Evolutionary conservation across 1,140 invertebrate genomes (phyloP), one percentile per base, ranked within the genome.

Genomic region (Adoxophyes honmai): DNA sequence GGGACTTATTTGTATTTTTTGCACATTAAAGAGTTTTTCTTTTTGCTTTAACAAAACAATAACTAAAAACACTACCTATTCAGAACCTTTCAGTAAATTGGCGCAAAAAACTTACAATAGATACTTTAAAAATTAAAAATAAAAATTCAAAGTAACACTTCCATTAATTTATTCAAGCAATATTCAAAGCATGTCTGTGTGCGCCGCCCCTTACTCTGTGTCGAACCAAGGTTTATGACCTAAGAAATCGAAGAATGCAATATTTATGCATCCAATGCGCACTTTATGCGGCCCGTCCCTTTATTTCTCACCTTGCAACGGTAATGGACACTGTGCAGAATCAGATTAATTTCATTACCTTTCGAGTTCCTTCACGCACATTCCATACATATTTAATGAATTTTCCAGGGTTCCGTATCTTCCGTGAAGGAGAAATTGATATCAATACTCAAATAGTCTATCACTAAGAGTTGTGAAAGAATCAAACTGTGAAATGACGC

Each of bases 331-430:
- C 42, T 16, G 42, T 48, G 42, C 11, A 18, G 42, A 48, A 48
- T 48, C 42, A 48, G 21, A 48, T 48, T 48, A 48, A 48, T 48
- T 48, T 48, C 42, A 48, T 48, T 48, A 48, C 42, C 42, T 21
- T 16, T 48, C 16, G 42, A 11, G 16, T 48, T 48, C 28, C 42
- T 48, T 11, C n/a, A 16, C 9, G 42, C n/a, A 48, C 21, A 48
- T 33, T 16, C 11, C 10, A 21, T 15, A 18, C 0, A 10, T 33
- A 28, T 4, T 4, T 48, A 11, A 11, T 48, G 18, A 9, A 21
- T 2, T 4, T 36, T 11, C 33, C 9, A 11, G 2, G 8, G n/a
- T 16, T 21, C 28, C 15, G 18, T 48, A 16, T 48, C 10, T 21
- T 10, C 9, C 18, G 18, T 9, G 9, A 48, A 10, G 2, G 6